These are phyloP conservation scores for Myathropa florea DNA, from an alignment of 2,888 invertebrate genomes.

Conservation along the genomic window DNA sequence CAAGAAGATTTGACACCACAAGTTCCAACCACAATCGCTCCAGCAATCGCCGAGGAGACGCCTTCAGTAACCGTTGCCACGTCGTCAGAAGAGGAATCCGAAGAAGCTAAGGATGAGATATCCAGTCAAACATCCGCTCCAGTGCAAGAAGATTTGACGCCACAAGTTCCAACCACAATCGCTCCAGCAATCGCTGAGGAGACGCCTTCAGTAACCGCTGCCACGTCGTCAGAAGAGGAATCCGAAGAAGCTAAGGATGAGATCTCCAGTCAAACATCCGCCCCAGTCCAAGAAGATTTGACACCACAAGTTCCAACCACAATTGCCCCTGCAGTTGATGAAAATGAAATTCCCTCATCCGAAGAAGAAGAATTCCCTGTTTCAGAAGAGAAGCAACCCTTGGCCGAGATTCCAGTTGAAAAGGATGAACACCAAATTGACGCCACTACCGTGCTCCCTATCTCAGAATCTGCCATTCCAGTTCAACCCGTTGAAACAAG, in stretches of 20 bases:
- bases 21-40: slow-evolving; percentile 11
- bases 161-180: slow-evolving; percentile 18
- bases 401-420: not conserved
- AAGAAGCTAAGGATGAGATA: not conserved
- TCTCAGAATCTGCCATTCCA: not conserved
- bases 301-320: slow-evolving; percentile 18
- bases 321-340: not conserved
- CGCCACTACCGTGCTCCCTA: not conserved
- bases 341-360: not conserved
- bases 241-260: not conserved
- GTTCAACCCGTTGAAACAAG: not conserved
- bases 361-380: slow-evolving; percentile 1
- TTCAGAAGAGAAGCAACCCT: not conserved
- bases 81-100: not conserved
- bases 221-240: not conserved
- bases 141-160: not conserved
- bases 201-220: not conserved
- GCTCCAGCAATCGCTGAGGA: not conserved
- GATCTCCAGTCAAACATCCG: not conserved
- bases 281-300: not conserved
- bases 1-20: not conserved
- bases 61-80: not conserved
- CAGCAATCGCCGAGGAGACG: not conserved
- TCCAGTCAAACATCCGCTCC: not conserved
- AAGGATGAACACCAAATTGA: slow-evolving; percentile 17